A percentile compares a stretch with the other conserved stretches of the same genome.
These are phyloP conservation scores for Drosophila paranaensis DNA, from an alignment of 2,888 invertebrate genomes.

Conservation along the genomic window DNA sequence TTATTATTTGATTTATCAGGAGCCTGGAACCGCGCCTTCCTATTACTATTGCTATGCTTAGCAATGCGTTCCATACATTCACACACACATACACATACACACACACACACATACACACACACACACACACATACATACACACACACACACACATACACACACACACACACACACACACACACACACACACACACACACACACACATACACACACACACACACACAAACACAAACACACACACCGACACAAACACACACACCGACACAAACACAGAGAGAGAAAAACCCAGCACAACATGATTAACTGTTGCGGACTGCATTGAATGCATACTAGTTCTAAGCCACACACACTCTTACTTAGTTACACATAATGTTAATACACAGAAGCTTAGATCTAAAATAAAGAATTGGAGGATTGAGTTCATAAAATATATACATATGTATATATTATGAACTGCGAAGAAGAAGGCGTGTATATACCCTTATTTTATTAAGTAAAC, in stretches of 20 bases:
- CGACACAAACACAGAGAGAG: slow-evolving; percentile 36
- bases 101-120: slow-evolving; percentile 3
- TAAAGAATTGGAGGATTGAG: neutral
- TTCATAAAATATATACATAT: slow-evolving; percentile 18
- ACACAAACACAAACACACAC: no score
- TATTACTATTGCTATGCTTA: slow-evolving; percentile 50
- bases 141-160: no score
- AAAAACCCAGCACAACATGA: slow-evolving; percentile 40
- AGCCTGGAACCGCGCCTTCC: slow-evolving; percentile 45
- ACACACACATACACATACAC: slow-evolving; percentile 6
- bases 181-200: no score
- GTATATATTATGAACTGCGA: neutral
- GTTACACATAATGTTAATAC: slow-evolving; percentile 3
- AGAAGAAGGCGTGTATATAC: slow-evolving; percentile 2
- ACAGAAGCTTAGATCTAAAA: slow-evolving; percentile 20
- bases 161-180: no score
- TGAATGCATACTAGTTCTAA: slow-evolving; percentile 50
- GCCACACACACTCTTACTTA: slow-evolving; percentile 7
- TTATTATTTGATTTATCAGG: slow-evolving; percentile 62
- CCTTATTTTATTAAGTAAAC: slow-evolving; percentile 9
- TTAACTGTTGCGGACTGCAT: slow-evolving; percentile 55
- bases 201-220: no score
- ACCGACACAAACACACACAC: neutral
- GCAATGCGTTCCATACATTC: slow-evolving; percentile 47
- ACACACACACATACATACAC: neutral